Evolutionary conservation across 2,797 vertebrate species (phyloP), one percentile per base, ranked within the genome.

Genomic region (Tapera naevia): DNA sequence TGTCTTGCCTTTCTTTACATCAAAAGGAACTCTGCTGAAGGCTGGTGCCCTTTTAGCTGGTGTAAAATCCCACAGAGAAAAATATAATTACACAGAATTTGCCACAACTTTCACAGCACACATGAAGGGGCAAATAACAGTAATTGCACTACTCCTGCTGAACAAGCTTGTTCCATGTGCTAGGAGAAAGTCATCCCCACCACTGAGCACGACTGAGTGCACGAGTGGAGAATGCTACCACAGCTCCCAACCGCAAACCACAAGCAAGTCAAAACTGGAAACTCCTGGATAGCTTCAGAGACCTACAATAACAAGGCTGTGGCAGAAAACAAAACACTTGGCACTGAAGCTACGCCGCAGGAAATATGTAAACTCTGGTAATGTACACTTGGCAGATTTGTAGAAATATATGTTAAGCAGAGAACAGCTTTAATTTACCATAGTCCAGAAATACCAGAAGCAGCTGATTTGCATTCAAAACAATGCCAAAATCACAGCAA

Each of bases 281-380:
- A 84, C 66, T 93, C 91, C 88, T 91, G 43, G 80, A 84, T 9
- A 91, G 88, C 73, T 91, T 92, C 89, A 92, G 91, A 95, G 91
- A 57, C 7, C 53, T 79, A 83, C 92, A 92, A 96, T 91, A 88
- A 86, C 43, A 88, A 79, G 48, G 73, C 35, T 76, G 53, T 74
- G 84, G 35, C 56, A 94, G 73, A 93, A 93, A 86, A 91, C 80
- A 95, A 88, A 88, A 45, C 60, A 76, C n/a, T 92, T 88, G 67
- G 78, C 56, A 86, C 4, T 50, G 70, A 66, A 88, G 74, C 53
- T 13, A 81, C 7, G 89, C 92, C 82, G 57, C 80, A 95, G 62
- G 62, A 93, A 95, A 89, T 43, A 94, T 50, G 54, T 43, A 91
- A 91, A 89, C 9, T 10, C 84, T 90, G 80, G 45, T 71, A 90